Base-by-base conservation (phyloP, 1,140 invertebrate species). In the Euura saliciscinereae region DNA sequence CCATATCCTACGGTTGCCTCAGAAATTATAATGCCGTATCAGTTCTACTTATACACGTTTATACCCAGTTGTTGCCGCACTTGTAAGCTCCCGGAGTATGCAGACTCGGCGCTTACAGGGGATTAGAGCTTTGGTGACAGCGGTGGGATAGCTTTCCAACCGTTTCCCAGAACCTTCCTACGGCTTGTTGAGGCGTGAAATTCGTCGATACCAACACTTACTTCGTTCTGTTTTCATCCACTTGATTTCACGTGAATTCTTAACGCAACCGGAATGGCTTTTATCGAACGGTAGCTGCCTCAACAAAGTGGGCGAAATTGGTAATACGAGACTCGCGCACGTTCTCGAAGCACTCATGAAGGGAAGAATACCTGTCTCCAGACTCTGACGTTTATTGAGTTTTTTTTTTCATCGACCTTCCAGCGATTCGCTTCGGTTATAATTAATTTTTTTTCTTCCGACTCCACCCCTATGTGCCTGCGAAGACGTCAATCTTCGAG, bases 391-490 rank as follows among this genome's bases (percentile, higher is more conserved):
- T n/a, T 59, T 59, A 59, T 59, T 59, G 13, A n/a, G 51, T 59
- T 59, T 59, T 59, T n/a, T 5, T 59, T 59, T 59, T 59, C 51
- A 59, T 59, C 51, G 51, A 59, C 51, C 51, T 59, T 59, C 51
- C 8, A 59, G 51, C 3, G 51, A 59, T 59, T 59, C 13, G 8
- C 13, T 59, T 59, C 3, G 51, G 13, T 11, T 59, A 59, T 6
- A 59, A 59, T 59, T 59, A 59, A 59, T 59, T 59, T n/a, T 59
- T 59, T 28, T 28, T n/a, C 51, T n/a, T 59, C 13, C 51, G 3
- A 0, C 51, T n/a, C 51, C 51, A 59, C 51, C 51, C 13, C 28
- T 28, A 28, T 28, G 28, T 28, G 28, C 28, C 28, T 28, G 28
- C 28, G 28, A 28, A 28, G 28, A 28, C 28, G 28, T 28, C 28